phyloP scores from a whole-genome alignment of 2,113 vertebrate species.

The Poeciliopsis occidentalis region DNA sequence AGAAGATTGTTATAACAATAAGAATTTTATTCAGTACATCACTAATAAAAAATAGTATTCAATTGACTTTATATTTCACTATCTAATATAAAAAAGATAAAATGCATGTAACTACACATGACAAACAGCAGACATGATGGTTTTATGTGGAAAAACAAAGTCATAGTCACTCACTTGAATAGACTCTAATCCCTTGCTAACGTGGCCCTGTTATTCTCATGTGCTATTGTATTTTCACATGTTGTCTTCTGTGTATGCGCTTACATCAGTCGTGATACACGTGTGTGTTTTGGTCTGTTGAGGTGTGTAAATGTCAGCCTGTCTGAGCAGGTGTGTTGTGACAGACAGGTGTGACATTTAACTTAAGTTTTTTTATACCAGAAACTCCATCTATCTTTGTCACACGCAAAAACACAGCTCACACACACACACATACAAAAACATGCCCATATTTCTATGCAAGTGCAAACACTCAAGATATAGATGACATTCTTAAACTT shows the following conservation, averaged over 20 bases:
- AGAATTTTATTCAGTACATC: too few relatives aligned
- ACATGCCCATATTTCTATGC: background rate
- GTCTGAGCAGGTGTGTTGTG: constrained; percentile 72
- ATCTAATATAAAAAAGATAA: too few relatives aligned
- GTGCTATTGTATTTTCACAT: constrained; percentile 10
- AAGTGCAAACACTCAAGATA: background rate
- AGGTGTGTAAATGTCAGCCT: constrained; percentile 79
- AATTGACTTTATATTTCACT: too few relatives aligned
- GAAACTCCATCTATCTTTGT: constrained; percentile 73
- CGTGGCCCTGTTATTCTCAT: constrained; percentile 12
- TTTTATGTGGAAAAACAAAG: too few relatives aligned
- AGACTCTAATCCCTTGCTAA: constrained; percentile 8
- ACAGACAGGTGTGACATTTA: constrained; percentile 83
- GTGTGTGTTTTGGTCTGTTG: constrained; percentile 42
- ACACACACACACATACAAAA: background rate
- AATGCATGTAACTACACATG: too few relatives aligned
- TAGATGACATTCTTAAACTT: background rate
- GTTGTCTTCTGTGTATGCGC: constrained; percentile 11
- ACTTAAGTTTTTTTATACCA: constrained; percentile 74
- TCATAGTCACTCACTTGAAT: background rate
- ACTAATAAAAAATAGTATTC: too few relatives aligned
- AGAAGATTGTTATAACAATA: too few relatives aligned
- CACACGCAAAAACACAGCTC: constrained; percentile 28
- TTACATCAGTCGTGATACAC: background rate
- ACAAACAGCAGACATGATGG: background rate